Conservation (phyloP, 37 sponge, comb jelly and placozoan species). For the Spongilla lacustris region DNA sequence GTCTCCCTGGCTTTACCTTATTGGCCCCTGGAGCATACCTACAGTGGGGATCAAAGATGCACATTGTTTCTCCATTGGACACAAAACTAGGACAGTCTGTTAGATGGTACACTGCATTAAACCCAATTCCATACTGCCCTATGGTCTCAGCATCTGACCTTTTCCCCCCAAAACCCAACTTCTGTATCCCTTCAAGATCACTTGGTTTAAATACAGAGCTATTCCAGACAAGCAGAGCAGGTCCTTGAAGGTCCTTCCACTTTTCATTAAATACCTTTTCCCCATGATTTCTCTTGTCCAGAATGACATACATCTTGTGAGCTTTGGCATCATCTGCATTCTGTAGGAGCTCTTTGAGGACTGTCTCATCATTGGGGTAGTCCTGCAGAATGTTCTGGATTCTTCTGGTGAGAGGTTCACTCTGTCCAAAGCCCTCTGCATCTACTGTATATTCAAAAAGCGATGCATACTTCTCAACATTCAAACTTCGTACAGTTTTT, state of each 20-base stretch:
- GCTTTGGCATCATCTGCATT: conserved; percentile 95
- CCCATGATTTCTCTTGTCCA: conserved; percentile 71
- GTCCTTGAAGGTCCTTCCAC: conserved; percentile 73
- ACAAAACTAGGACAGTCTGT: conserved; percentile 83
- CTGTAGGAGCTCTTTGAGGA: conserved; percentile 89
- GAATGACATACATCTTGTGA: conserved; percentile 70
- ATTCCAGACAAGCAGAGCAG: conserved; percentile 73
- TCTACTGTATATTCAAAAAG: neutral
- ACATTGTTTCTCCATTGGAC: conserved; percentile 68
- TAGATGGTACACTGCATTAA: conserved; percentile 79
- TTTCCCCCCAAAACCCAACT: conserved; percentile 75
- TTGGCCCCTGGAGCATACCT: conserved; percentile 48
- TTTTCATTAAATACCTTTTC: conserved; percentile 37
- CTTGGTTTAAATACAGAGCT: conserved; percentile 47
- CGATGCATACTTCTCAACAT: conserved; percentile 15
- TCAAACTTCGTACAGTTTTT: conserved; percentile 9
- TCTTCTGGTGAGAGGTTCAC: conserved; percentile 74
- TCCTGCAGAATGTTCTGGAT: conserved; percentile 75
- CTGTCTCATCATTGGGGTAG: conserved; percentile 63
- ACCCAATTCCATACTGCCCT: conserved; percentile 84
- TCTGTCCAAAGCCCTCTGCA: conserved; percentile 64
- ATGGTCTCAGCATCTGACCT: conserved; percentile 39
- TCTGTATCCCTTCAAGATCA: conserved; percentile 72
- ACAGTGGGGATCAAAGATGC: conserved; percentile 83
- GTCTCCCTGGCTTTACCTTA: conserved; percentile 38